Conservation (phyloP, 2,113 vertebrate species). For the Callorhinus ursinus region DNA sequence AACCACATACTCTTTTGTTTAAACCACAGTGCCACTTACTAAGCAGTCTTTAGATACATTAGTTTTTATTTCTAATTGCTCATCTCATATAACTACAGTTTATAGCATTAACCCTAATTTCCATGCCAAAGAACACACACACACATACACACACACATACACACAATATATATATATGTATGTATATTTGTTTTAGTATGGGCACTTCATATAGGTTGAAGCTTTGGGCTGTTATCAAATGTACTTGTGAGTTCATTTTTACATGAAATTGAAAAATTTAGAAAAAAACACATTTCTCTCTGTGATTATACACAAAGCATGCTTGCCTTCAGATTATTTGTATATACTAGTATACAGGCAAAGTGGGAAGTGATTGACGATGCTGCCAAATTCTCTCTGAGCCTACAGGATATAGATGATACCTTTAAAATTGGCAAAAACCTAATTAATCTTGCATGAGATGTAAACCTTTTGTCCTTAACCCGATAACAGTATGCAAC, state of each 20-base stretch:
- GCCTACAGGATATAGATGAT: conserved; percentile 77
- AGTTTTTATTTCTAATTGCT: neutral
- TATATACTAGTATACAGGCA: neutral
- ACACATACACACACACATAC: neutral
- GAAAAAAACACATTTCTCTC: neutral
- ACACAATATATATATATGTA: neutral
- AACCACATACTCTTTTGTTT: neutral
- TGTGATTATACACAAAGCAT: neutral
- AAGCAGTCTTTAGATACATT: neutral
- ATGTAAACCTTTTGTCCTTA: conserved; percentile 72
- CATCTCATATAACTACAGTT: neutral
- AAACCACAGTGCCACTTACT: neutral
- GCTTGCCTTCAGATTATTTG: neutral
- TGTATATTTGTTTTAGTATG: neutral
- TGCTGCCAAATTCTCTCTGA: conserved; percentile 72
- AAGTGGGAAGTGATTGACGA: conserved; percentile 74
- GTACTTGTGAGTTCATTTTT: neutral
- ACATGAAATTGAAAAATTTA: neutral
- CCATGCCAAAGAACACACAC: neutral
- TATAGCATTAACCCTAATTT: neutral
- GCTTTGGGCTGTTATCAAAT: neutral
- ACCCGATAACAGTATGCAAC: conserved; percentile 66
- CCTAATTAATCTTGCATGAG: conserved; percentile 83
- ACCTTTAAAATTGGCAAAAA: conserved; percentile 78
- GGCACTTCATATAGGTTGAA: neutral